These are phyloP conservation scores for Clunio marinus DNA, from an alignment of 2,888 invertebrate genomes.

Conservation along the genomic window DNA sequence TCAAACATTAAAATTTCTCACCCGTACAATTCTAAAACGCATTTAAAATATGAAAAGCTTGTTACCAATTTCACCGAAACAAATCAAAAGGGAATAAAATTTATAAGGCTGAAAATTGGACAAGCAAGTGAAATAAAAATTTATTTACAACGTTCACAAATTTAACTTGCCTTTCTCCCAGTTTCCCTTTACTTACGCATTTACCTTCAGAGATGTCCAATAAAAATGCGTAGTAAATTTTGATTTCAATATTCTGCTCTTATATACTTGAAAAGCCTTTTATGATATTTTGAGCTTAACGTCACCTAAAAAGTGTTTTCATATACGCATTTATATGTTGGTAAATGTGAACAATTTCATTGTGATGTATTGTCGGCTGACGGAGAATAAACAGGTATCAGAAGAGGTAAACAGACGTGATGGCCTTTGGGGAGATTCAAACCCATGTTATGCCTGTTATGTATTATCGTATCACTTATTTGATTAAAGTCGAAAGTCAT, in stretches of 20 bases:
- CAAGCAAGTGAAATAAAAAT: neutral
- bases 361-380: neutral
- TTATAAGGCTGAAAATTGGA: neutral
- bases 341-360: neutral
- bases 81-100: neutral
- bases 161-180: neutral
- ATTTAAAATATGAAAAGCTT: neutral
- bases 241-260: neutral
- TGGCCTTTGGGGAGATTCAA: slow-evolving; percentile 2
- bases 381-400: neutral
- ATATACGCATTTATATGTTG: no score
- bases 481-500: slow-evolving; percentile 16
- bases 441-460: no score
- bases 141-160: neutral
- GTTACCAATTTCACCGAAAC: neutral
- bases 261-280: neutral
- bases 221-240: neutral
- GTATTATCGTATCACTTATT: neutral
- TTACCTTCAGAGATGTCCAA: neutral
- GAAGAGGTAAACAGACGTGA: neutral
- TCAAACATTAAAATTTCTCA: neutral
- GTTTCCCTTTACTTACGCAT: no score
- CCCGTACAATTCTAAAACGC: neutral
- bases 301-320: no score
- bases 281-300: neutral